A percentile compares a stretch with the other conserved stretches of the same genome.
Evolutionary conservation across 2,888 invertebrate species (phyloP).

Genomic region (Leptogaster cylindrica): DNA sequence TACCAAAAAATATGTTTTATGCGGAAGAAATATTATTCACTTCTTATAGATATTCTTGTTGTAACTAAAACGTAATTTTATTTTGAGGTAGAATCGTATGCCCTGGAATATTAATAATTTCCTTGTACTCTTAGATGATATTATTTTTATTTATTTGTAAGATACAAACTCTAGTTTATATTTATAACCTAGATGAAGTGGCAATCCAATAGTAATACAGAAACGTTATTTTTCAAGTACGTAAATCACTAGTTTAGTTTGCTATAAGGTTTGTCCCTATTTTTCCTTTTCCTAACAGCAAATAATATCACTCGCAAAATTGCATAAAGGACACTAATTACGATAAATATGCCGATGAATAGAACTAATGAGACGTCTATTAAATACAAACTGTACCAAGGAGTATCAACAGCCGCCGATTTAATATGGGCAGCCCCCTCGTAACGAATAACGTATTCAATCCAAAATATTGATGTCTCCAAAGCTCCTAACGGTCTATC

Average conservation of each 20-base stretch:
- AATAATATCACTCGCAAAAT: neutral
- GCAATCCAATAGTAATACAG: too few relatives aligned
- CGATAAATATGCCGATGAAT: constrained; percentile 45
- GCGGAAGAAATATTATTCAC: too few relatives aligned
- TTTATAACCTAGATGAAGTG: too few relatives aligned
- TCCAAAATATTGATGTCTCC: constrained; percentile 61
- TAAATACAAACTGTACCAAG: constrained; percentile 57
- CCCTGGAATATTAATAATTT: too few relatives aligned
- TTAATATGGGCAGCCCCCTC: constrained; percentile 57
- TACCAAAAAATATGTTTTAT: too few relatives aligned
- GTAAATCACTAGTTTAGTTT: neutral
- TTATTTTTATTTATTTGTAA: neutral
- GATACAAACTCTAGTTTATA: too few relatives aligned
- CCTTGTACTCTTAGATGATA: neutral
- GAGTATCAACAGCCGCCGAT: constrained; percentile 55
- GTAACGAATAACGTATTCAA: constrained; percentile 60
- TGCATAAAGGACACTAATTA: constrained; percentile 4
- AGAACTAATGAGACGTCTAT: constrained; percentile 62
- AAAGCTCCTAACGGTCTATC: constrained; percentile 60
- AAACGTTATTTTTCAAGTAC: neutral
- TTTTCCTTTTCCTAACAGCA: neutral
- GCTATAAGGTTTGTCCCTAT: constrained; percentile 2
- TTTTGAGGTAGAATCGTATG: too few relatives aligned
- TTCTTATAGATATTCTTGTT: too few relatives aligned
- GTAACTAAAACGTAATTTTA: too few relatives aligned